phyloP scores from a whole-genome alignment of 1,140 invertebrate species.

The Lysiphlebus fabarum region DNA sequence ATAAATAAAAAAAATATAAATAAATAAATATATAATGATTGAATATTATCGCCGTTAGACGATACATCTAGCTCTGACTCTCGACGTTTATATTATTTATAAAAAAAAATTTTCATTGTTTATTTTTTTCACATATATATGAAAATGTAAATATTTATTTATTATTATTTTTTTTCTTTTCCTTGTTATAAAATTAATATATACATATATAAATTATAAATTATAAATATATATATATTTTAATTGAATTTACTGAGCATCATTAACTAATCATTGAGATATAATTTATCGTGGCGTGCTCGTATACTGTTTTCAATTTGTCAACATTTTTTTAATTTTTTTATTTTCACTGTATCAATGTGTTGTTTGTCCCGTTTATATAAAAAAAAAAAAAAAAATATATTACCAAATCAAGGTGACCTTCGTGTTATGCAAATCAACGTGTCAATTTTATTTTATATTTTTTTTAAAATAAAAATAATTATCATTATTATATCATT shows the following conservation, averaged over 20 bases:
- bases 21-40: no score
- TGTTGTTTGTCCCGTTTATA: background rate
- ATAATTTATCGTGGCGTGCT: constrained; percentile 47
- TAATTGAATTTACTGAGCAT: constrained; percentile 6
- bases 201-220: background rate
- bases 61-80: constrained; percentile 6
- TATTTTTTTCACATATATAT: no score
- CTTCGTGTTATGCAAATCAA: background rate
- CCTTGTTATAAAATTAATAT: no score
- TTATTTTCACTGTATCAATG: background rate
- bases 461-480: no score
- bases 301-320: constrained; percentile 47
- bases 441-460: no score
- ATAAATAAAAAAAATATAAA: background rate
- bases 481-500: no score
- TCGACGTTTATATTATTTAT: background rate
- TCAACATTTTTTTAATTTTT: constrained; percentile 33
- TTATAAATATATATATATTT: background rate
- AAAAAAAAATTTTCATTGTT: no score
- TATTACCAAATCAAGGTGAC: background rate
- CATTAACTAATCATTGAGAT: constrained; percentile 36
- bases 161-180: no score
- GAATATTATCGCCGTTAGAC: background rate
- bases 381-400: background rate
- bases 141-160: no score